phyloP scores from a whole-genome alignment of 2,113 vertebrate genomes.

The Psettodes erumei region DNA sequence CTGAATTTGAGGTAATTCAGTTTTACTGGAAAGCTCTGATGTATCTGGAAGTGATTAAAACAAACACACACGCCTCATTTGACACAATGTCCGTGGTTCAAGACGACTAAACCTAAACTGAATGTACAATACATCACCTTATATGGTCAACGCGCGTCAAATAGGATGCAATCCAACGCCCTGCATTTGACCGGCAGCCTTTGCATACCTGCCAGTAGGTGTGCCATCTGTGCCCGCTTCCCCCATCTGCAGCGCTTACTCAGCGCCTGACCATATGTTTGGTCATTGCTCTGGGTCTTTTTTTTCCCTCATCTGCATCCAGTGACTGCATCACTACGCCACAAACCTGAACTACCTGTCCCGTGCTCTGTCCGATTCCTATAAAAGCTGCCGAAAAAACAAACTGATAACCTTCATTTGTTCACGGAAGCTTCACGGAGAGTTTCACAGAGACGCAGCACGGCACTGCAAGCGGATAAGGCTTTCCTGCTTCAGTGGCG shows the following conservation, averaged over 20 bases:
- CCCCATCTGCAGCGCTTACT: conserved; percentile 52
- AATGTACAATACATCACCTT: not conserved
- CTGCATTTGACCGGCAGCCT: conserved; percentile 44
- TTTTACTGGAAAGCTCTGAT: no score
- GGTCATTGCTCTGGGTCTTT: conserved; percentile 3
- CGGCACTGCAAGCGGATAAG: not conserved
- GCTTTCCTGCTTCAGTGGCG: not conserved
- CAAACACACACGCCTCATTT: not conserved
- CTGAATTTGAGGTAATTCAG: no score
- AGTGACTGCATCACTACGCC: not conserved
- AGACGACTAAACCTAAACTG: not conserved
- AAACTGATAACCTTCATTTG: conserved; percentile 11
- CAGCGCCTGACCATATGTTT: conserved; percentile 50
- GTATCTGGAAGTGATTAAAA: not conserved
- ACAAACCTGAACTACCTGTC: not conserved
- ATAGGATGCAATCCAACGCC: conserved; percentile 22
- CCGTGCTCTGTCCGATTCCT: conserved; percentile 1
- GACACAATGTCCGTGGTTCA: not conserved
- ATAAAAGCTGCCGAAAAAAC: conserved; percentile 5
- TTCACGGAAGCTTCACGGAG: conserved; percentile 1
- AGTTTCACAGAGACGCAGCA: not conserved
- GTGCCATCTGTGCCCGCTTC: conserved; percentile 52
- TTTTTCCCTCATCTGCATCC: conserved; percentile 19
- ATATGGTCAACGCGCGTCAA: no score
- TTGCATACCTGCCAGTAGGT: conserved; percentile 46